Percentiles rank a stretch among this genome's conserved stretches.
Evolutionary conservation across 1,140 invertebrate genomes (phyloP).

Genomic region (Lasaia peninsularis): DNA sequence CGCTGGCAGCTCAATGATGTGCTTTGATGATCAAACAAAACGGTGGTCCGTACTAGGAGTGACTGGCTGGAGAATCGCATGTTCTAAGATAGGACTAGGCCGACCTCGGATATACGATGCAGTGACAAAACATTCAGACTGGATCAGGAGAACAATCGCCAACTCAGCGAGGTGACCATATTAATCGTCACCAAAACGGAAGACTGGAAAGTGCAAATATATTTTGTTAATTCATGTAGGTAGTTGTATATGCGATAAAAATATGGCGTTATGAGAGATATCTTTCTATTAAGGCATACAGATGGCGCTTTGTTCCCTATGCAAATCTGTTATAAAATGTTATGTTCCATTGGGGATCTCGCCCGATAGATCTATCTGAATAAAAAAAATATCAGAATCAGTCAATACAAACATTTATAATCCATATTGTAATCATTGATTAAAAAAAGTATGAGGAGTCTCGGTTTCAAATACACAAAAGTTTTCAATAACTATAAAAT

Average conservation of each 20-base stretch:
- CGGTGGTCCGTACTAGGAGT: conserved; percentile 87
- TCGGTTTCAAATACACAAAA: too few relatives aligned
- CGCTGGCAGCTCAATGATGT: conserved; percentile 90
- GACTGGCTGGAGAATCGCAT: conserved; percentile 90
- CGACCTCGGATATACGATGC: conserved; percentile 89
- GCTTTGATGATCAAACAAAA: conserved; percentile 80
- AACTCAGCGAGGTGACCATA: conserved; percentile 58
- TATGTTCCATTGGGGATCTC: too few relatives aligned
- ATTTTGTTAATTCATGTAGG: conserved; percentile 3
- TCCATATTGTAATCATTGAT: too few relatives aligned
- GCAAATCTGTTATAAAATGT: background rate
- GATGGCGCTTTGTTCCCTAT: background rate
- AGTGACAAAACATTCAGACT: conserved; percentile 87
- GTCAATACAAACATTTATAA: too few relatives aligned
- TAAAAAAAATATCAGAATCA: too few relatives aligned
- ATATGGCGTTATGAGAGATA: background rate
- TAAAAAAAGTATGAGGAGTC: too few relatives aligned
- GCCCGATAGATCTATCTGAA: too few relatives aligned
- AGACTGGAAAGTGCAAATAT: conserved; percentile 13
- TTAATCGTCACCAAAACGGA: background rate
- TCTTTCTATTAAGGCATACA: background rate
- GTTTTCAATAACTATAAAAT: too few relatives aligned
- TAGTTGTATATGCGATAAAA: background rate
- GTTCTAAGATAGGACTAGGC: conserved; percentile 82
- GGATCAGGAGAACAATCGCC: conserved; percentile 85